These are phyloP conservation scores for Thaumatotibia leucotreta DNA, from an alignment of 1,140 invertebrate species.

Conservation along the genomic window DNA sequence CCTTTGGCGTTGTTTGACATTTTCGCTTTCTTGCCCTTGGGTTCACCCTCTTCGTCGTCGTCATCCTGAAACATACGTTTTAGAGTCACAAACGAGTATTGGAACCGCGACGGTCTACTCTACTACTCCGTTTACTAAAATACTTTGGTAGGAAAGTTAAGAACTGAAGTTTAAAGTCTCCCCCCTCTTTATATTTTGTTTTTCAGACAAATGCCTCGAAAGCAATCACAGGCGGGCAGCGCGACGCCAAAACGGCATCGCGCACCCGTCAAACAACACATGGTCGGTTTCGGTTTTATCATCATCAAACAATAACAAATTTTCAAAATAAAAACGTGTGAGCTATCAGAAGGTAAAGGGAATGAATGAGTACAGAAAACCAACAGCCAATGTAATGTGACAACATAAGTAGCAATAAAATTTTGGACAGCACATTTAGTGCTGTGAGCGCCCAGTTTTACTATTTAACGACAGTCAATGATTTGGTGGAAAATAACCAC, in stretches of 20 bases:
- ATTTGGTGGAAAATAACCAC: background rate
- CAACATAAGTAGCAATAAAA: constrained; percentile 21
- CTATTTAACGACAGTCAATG: background rate
- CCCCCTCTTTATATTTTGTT: background rate
- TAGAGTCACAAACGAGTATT: background rate
- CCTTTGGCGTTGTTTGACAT: constrained; percentile 81
- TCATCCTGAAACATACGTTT: constrained; percentile 68
- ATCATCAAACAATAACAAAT: constrained; percentile 41
- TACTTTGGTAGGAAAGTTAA: background rate
- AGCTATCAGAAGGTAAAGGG: constrained; percentile 72
- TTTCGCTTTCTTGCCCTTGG: constrained; percentile 81
- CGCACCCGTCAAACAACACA: constrained; percentile 48
- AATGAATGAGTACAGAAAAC: constrained; percentile 72
- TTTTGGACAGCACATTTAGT: constrained; percentile 23
- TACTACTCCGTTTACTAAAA: background rate
- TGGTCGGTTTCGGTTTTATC: constrained; percentile 55
- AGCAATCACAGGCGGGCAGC: constrained; percentile 44
- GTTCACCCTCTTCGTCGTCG: constrained; percentile 81
- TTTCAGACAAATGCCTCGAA: constrained; percentile 73
- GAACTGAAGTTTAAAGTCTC: background rate
- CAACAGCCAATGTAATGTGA: constrained; percentile 60
- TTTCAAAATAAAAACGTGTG: constrained; percentile 14
- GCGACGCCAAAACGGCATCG: constrained; percentile 56
- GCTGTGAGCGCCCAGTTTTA: constrained; percentile 27
- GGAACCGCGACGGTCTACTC: background rate